phyloP scores from a whole-genome alignment of 2,797 vertebrate species.

The Eulemur coronatus region DNA sequence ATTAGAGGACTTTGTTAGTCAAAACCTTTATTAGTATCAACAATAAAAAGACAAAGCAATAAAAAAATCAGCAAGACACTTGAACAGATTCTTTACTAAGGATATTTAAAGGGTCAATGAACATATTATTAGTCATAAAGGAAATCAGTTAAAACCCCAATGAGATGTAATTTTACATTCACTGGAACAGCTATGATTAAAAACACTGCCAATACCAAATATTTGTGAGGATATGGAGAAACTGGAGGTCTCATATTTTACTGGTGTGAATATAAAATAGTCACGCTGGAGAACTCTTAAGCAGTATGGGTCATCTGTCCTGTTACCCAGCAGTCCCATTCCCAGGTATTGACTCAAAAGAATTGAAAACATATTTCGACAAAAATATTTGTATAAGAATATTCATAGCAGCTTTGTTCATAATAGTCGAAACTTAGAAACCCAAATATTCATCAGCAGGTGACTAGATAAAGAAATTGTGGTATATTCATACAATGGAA shows the following conservation, averaged over 20 bases:
- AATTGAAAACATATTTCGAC: neutral
- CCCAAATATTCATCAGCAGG: neutral
- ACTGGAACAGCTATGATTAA: neutral
- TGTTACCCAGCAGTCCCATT: neutral
- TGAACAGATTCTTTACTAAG: neutral
- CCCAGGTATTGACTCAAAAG: neutral
- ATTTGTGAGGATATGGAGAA: neutral
- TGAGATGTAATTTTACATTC: neutral
- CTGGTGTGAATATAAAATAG: neutral
- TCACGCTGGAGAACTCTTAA: neutral
- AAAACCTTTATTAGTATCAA: neutral
- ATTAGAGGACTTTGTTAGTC: slow-evolving; percentile 6
- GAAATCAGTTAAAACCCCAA: neutral
- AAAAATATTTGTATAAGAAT: neutral
- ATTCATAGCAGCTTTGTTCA: neutral
- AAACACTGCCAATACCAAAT: neutral
- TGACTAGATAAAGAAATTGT: neutral
- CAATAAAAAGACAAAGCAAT: neutral
- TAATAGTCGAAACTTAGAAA: neutral
- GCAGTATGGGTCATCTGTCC: neutral
- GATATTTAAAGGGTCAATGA: neutral
- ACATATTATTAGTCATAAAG: neutral
- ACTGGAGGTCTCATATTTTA: neutral
- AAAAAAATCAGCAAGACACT: neutral
- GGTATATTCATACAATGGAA: neutral